Evolutionary conservation across 1,140 invertebrate species (phyloP).

Genomic region (Drosophila kohkoa): DNA sequence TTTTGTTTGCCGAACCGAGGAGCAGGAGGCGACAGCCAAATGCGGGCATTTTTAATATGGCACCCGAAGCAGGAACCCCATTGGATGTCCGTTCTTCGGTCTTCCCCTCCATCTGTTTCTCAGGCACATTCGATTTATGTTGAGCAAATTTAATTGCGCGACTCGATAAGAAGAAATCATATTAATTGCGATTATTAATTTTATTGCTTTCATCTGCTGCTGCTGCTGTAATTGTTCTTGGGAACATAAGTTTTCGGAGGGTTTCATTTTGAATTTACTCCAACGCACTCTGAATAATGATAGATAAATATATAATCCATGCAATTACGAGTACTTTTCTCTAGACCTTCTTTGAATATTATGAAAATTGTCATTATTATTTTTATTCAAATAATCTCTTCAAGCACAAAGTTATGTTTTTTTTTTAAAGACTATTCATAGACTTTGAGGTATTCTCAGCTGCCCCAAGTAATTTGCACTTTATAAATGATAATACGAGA

Average conservation of each 20-base stretch:
- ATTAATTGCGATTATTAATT: constrained; percentile 69
- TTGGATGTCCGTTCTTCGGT: not conserved
- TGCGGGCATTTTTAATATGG: constrained; percentile 63
- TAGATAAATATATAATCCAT: constrained; percentile 6
- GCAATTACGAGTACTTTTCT: constrained; percentile 15
- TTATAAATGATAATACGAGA: constrained; percentile 56
- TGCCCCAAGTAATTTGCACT: constrained; percentile 71
- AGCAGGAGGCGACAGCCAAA: constrained; percentile 22
- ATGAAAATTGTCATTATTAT: constrained; percentile 41
- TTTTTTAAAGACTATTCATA: constrained; percentile 28
- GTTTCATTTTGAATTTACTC: not conserved
- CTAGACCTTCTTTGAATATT: not conserved
- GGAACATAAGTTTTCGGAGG: constrained; percentile 9
- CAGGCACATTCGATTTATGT: constrained; percentile 56
- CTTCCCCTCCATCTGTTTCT: not conserved
- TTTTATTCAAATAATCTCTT: constrained; percentile 35
- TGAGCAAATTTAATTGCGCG: constrained; percentile 67
- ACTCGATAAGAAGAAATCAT: constrained; percentile 74
- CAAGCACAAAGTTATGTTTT: constrained; percentile 19
- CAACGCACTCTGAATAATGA: not conserved
- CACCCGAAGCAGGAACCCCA: constrained; percentile 10
- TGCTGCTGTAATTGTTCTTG: constrained; percentile 8
- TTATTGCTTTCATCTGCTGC: constrained; percentile 70
- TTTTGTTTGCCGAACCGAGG: constrained; percentile 35
- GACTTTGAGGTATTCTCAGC: constrained; percentile 55